Base-by-base conservation (phyloP, 1,140 invertebrate species). In the Rhagoletis pomonella region DNA sequence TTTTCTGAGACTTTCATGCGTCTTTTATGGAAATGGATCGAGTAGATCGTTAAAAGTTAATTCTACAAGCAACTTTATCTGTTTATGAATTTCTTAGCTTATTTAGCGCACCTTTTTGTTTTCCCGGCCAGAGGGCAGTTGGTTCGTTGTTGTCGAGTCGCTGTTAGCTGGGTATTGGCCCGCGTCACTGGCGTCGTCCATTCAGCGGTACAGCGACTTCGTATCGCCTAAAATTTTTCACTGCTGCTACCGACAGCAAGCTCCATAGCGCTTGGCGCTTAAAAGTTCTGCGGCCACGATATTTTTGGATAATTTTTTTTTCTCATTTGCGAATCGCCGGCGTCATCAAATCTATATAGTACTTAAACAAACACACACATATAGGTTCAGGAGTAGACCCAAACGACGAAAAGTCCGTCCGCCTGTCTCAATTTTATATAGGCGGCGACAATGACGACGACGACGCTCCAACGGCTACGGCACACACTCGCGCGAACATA, bases 361-460 rank as follows among this genome's bases (percentile, higher is more conserved):
- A 55, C 9, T 81, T n/a, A 81, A 14, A 4, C 44, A 58, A 17
- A 81, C 44, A 81, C 4, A 81, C 9, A 81, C 47, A 81, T 5
- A 73, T n/a, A 19, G 14, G 17, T 55, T 17, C 44, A 81, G 7
- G 17, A 55, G 17, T 7, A 55, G 44, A 81, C 4, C 50, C 50
- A 81, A 81, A 81, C 44, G 5, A 55, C 42, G 55, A 81, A 73
- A 14, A 73, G 67, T 73, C 42, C 39, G 42, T 73, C 67, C 67
- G 67, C 42, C 73, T 2, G 73, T 81, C 29, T 10, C n/a, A 81
- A 81, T 58, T 19, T 55, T 55, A 19, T 81, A 81, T 19, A 81
- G 73, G 73, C 73, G 73, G 73, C 73, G 73, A 81, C 73, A 55
- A 55, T n/a, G 73, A 55, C n/a, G 60, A 62, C 60, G 60, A 62